These are phyloP conservation scores for Eulithis testata DNA, from an alignment of 2,888 invertebrate genomes.

Conservation along the genomic window DNA sequence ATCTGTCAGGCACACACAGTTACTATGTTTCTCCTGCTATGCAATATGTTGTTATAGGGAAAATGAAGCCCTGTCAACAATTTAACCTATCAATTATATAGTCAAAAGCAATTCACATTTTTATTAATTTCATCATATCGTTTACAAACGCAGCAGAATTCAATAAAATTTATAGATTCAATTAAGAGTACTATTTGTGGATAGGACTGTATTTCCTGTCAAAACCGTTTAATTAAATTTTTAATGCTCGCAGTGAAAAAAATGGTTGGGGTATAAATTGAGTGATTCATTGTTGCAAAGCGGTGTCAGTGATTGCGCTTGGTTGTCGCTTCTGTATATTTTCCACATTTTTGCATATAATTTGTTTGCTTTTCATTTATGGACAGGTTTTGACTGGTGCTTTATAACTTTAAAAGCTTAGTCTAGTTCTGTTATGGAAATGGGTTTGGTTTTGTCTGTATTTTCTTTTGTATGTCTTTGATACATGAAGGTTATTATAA, in stretches of 20 bases:
- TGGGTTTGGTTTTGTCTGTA: constrained; percentile 1
- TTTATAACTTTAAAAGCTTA: constrained; percentile 13
- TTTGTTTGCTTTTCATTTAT: constrained; percentile 21
- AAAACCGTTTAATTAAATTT: constrained; percentile 19
- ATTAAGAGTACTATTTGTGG: constrained; percentile 19
- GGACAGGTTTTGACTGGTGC: constrained; percentile 10
- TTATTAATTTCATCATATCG: constrained; percentile 18
- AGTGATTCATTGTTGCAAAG: constrained; percentile 50
- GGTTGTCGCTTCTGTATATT: constrained; percentile 25
- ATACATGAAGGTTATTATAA: neutral
- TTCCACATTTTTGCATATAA: constrained; percentile 24
- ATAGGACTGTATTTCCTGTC: constrained; percentile 13
- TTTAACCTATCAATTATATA: constrained; percentile 5
- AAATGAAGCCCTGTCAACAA: neutral
- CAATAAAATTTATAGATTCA: constrained; percentile 31
- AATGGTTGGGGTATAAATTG: constrained; percentile 50
- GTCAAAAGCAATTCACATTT: constrained; percentile 12
- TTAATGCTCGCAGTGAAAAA: constrained; percentile 37
- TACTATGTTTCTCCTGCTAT: neutral
- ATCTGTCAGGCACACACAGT: neutral
- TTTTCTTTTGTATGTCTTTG: neutral
- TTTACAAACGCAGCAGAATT: constrained; percentile 17
- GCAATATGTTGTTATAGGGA: neutral
- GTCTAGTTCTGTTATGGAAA: constrained; percentile 12
- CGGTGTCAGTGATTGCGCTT: constrained; percentile 24